Base-by-base conservation (phyloP, 1,140 invertebrate genomes). In the Idris sp. region DNA sequence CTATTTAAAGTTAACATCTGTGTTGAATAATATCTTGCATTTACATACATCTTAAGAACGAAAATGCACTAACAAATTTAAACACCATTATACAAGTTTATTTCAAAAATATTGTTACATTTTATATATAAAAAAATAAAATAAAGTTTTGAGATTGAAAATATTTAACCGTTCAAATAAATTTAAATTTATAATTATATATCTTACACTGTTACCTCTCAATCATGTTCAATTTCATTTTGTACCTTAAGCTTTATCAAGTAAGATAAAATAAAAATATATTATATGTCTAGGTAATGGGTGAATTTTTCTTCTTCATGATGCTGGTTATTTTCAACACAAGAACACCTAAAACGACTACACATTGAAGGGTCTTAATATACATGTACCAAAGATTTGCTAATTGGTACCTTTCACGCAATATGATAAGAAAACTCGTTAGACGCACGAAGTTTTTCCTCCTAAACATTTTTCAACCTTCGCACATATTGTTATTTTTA, bases 391-490 rank as follows among this genome's bases (percentile, higher is more conserved):
- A 13, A 7, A 58, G 44, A 59, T 68, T 72, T 53, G 62, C 58
- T 62, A 68, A 76, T 72, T 67, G 67, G 61, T 62, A 64, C 36
- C 59, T 61, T 76, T 73, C 74, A 76, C 68, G 74, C 67, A 48
- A 76, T 73, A 43, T 36, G 41, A 76, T 76, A 72, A 62, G 69
- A 62, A 48, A 65, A 72, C 56, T 62, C 56, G 46, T 72, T 72
- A 56, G 56, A 62, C 48, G 67, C 67, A 72, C 67, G 67, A 62
- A 54, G 56, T 62, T 72, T 72, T 72, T 72, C 49, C 56, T 28
- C 26, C 11, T 14, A 11, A 40, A 28, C 16, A 10, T 35, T 61
- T 61, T 54, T 46, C 48, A 54, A 48, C 56, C 48, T 40, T 25
- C 11, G 4, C 16, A 8, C 35, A 48, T 44, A 64, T 72, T 72